A percentile compares a stretch with the other conserved stretches of the same genome.
Evolutionary conservation across 2,113 vertebrate species (phyloP).

Genomic region (Spheniscus mendiculus): DNA sequence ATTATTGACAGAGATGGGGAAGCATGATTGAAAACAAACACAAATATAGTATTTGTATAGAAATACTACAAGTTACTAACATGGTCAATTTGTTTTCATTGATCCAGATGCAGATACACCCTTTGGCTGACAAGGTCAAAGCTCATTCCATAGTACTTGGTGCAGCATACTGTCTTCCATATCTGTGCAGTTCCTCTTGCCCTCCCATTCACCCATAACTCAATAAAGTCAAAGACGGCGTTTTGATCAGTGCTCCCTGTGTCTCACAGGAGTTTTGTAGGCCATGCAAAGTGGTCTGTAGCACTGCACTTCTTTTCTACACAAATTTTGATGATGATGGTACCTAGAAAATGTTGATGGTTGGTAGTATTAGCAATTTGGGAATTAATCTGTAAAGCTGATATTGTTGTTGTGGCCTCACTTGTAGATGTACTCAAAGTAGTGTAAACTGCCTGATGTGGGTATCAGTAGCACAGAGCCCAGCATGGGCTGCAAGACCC

Average conservation of each 20-base stretch:
- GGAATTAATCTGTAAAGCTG: background rate
- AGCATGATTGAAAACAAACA: background rate
- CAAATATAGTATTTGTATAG: background rate
- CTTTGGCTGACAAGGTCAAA: background rate
- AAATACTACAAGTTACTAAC: background rate
- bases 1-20: background rate
- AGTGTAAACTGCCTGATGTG: background rate
- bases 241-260: background rate
- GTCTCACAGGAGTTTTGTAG: background rate
- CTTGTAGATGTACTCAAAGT: background rate
- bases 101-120: background rate
- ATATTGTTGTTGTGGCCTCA: background rate
- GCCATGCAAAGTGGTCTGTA: background rate
- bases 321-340: background rate
- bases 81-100: background rate
- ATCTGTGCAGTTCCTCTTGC: background rate
- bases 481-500: background rate
- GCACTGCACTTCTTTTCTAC: background rate
- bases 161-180: background rate
- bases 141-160: background rate
- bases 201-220: background rate
- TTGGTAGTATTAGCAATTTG: background rate
- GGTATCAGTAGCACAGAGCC: background rate
- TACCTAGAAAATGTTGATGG: background rate
- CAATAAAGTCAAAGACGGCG: background rate